Evolutionary conservation across 1,140 invertebrate species (phyloP).

Genomic region (Sarcophaga bullata): DNA sequence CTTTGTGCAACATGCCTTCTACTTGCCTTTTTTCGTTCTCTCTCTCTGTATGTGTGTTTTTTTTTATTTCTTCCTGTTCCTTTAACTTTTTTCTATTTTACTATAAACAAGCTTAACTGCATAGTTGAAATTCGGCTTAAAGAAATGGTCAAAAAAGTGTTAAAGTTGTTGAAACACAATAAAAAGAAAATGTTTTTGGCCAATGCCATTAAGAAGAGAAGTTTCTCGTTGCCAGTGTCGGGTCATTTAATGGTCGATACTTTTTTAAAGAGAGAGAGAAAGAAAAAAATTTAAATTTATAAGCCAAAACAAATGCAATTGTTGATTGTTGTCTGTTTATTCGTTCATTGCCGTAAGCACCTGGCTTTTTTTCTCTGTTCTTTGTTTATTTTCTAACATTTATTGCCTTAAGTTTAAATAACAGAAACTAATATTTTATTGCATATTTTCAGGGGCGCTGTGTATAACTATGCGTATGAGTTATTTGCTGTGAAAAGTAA

Average conservation of each 20-base stretch:
- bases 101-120: not conserved
- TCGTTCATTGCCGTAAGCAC: too few relatives aligned
- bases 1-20: slow-evolving; percentile 8
- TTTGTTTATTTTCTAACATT: not conserved
- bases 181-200: slow-evolving; percentile 8
- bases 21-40: not conserved
- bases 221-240: not conserved
- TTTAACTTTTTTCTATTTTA: not conserved
- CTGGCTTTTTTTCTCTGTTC: not conserved
- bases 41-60: too few relatives aligned
- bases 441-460: not conserved
- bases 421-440: not conserved
- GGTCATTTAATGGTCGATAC: not conserved
- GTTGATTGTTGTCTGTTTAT: too few relatives aligned
- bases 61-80: slow-evolving; percentile 17
- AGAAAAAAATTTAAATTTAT: not conserved
- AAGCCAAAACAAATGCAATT: too few relatives aligned
- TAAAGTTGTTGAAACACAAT: slow-evolving; percentile 21
- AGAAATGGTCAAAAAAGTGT: slow-evolving; percentile 28
- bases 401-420: not conserved
- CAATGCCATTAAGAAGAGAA: not conserved
- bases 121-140: not conserved
- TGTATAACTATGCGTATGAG: not conserved
- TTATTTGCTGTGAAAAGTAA: not conserved
- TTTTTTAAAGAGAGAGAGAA: not conserved